A percentile compares a stretch with the other conserved stretches of the same genome.
These are phyloP conservation scores for Pachyrhynchus sulphureomaculatus DNA, from an alignment of 1,140 invertebrate genomes.

Conservation along the genomic window DNA sequence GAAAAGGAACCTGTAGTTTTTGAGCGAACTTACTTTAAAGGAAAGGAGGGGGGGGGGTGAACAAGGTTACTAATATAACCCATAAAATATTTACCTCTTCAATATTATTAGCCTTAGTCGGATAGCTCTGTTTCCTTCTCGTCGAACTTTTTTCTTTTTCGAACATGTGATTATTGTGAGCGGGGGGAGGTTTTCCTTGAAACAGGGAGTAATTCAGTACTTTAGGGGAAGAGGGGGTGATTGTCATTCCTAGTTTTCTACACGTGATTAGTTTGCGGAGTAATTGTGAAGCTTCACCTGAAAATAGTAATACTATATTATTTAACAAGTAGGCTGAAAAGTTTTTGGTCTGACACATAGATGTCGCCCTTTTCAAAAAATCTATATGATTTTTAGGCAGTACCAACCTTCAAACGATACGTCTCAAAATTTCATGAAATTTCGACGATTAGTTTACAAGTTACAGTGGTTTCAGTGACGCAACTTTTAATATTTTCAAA, in stretches of 20 bases:
- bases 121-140: conserved; percentile 72
- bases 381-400: too few relatives aligned
- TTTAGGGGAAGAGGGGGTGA: conserved; percentile 54
- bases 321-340: too few relatives aligned
- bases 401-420: too few relatives aligned
- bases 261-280: conserved; percentile 72
- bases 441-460: too few relatives aligned
- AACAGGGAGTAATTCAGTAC: conserved; percentile 33
- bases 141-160: conserved; percentile 57
- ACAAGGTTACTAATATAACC: too few relatives aligned
- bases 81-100: conserved; percentile 35
- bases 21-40: neutral
- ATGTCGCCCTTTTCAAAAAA: too few relatives aligned
- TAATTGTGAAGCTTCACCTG: conserved; percentile 70
- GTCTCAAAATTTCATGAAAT: too few relatives aligned
- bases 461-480: too few relatives aligned
- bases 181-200: conserved; percentile 11
- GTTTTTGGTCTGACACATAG: too few relatives aligned
- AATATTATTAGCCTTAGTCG: conserved; percentile 57
- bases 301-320: conserved; percentile 12
- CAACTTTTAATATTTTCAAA: neutral
- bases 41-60: too few relatives aligned
- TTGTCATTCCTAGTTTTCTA: conserved; percentile 66
- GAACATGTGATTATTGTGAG: conserved; percentile 5
- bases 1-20: neutral